phyloP scores from a whole-genome alignment of 2,797 vertebrate genomes.

The Sebastes elongatus region DNA sequence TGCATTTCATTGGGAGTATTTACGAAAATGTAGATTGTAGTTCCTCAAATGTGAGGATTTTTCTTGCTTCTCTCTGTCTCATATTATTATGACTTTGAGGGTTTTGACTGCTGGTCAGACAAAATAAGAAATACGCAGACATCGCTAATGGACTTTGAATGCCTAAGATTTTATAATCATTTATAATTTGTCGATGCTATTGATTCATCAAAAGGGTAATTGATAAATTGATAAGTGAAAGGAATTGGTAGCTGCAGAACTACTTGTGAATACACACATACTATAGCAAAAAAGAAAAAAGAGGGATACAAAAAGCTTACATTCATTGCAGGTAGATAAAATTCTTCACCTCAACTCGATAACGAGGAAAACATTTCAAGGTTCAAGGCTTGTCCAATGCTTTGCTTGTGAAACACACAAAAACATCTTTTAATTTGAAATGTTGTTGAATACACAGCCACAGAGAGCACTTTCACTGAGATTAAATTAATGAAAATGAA shows the following conservation, averaged over 20 bases:
- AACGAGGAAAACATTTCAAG: constrained; percentile 5
- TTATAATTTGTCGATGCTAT: background rate
- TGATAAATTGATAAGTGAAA: background rate
- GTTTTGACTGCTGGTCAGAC: background rate
- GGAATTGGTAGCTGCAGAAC: background rate
- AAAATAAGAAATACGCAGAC: background rate
- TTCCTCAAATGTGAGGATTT: background rate
- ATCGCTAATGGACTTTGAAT: background rate
- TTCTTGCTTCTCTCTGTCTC: background rate
- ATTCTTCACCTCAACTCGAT: background rate
- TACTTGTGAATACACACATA: background rate
- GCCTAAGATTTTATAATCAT: background rate
- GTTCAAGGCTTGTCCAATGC: background rate
- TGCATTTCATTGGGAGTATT: constrained; percentile 11
- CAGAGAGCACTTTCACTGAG: background rate
- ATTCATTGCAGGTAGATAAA: background rate
- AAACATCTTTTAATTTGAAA: constrained; percentile 18
- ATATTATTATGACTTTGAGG: background rate
- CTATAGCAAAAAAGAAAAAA: background rate
- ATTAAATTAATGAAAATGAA: background rate
- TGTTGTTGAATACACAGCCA: background rate
- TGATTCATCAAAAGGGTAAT: background rate
- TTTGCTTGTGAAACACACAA: background rate
- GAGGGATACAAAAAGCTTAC: background rate
- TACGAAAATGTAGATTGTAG: background rate